Conservation (phyloP, 2,888 invertebrate genomes). For the Tetheella fluctuosa region DNA sequence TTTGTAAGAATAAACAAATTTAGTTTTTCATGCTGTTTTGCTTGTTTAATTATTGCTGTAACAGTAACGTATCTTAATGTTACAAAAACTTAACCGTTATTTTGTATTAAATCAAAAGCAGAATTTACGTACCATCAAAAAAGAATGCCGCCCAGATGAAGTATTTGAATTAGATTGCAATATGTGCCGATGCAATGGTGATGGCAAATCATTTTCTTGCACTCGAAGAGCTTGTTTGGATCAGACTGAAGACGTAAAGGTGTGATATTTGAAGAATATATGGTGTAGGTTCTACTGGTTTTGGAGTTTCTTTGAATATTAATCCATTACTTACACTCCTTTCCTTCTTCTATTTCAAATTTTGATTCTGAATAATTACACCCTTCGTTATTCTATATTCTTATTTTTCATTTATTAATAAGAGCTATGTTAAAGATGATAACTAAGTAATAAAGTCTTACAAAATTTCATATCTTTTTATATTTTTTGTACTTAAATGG, state of each 20-base stretch:
- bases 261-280: conserved; percentile 27
- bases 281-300: conserved; percentile 15
- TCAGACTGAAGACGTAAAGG: conserved; percentile 50
- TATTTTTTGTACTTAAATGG: not conserved
- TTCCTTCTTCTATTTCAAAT: too few species aligned
- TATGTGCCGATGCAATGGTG: conserved; percentile 83
- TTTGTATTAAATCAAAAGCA: conserved; percentile 31
- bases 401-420: too few species aligned
- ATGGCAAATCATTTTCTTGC: conserved; percentile 81
- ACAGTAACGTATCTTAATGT: not conserved
- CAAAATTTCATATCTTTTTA: not conserved
- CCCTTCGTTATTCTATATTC: too few species aligned
- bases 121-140: conserved; percentile 56
- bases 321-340: too few species aligned
- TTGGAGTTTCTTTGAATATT: not conserved
- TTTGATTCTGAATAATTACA: too few species aligned
- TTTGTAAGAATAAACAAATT: too few species aligned
- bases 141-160: conserved; percentile 77
- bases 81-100: not conserved
- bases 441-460: too few species aligned
- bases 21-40: not conserved
- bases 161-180: conserved; percentile 84
- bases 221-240: conserved; percentile 75
- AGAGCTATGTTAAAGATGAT: too few species aligned
- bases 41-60: not conserved